Base-by-base conservation (phyloP, 2,113 vertebrate genomes). In the Eudyptes chrysolophus region DNA sequence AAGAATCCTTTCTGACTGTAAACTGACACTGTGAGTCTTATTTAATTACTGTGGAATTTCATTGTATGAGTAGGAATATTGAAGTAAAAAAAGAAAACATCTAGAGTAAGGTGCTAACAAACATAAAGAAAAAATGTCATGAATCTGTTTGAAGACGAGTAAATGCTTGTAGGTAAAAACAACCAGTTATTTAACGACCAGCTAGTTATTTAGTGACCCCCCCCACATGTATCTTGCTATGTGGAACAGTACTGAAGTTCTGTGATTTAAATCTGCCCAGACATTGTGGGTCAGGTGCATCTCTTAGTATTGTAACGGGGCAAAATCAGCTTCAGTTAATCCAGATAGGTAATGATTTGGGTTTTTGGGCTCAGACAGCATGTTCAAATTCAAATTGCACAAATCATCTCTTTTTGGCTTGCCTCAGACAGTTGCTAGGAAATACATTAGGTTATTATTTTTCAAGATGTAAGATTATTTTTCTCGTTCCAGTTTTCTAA, bases 141-240 rank as follows among this genome's bases (percentile, higher is more conserved):
- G 0, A 36, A 46, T 71, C 24, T 77, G 3, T 76, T 76, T 10
- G 49, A 84, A 70, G 34, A 65, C 1, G 30, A 44, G 5, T 27
- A 46, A 46, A 26, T 26, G 25, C 38, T 51, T 74, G 6, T n/a
- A 24, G 74, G 27, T 68, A 48, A 78, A 93, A 68, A 2, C 22
- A 13, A 11, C 7, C 2, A 51, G 30, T 38, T 62, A 40, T 16
- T 62, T 52, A 68, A 19, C 34, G 30, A 54, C 30, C 29, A 32
- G 6, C 4, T 51, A 46, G 10, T 60, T 55, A 58, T 55, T 80
- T 42, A 40, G 17, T 64, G 42, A 22, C 7, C 0, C 7, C 4
- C 2, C 21, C 13, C 9, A 9, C 7, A 3, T 0, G 2, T 30
- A 9, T n/a, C n/a, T 80, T 61, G 18, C 48, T 48, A 4, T 44